A percentile compares a stretch with the other conserved stretches of the same genome.
These are phyloP conservation scores for Nasonia giraulti DNA, from an alignment of 1,140 invertebrate species.

Conservation along the genomic window DNA sequence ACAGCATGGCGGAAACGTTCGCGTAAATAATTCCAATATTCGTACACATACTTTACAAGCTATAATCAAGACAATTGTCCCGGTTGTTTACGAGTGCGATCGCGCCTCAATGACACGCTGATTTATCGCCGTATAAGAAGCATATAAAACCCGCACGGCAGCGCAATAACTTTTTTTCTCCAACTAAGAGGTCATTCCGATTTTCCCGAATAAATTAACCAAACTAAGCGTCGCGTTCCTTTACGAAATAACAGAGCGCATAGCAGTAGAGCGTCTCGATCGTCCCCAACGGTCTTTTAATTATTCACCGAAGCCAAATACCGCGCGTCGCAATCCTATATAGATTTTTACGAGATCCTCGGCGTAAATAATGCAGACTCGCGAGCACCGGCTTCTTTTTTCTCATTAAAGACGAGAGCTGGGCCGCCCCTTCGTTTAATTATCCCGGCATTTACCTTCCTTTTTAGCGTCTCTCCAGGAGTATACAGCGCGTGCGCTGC, in stretches of 20 bases:
- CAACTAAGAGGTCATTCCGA: not conserved
- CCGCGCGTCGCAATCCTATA: not conserved
- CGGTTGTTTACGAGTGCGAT: not conserved
- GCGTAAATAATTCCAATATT: too few relatives aligned
- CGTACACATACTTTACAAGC: too few relatives aligned
- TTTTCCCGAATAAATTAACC: not conserved
- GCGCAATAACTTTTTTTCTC: not conserved
- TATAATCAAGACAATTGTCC: not conserved
- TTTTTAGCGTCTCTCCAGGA: not conserved
- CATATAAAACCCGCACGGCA: too few relatives aligned
- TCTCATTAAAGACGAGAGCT: not conserved
- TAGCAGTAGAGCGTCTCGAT: too few relatives aligned
- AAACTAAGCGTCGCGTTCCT: not conserved
- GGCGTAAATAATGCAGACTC: not conserved
- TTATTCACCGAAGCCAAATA: not conserved
- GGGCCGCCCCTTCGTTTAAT: constrained; percentile 15
- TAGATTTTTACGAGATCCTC: not conserved
- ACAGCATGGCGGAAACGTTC: too few relatives aligned
- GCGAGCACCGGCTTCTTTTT: not conserved
- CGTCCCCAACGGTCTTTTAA: not conserved
- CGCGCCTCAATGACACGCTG: not conserved
- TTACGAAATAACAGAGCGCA: too few relatives aligned
- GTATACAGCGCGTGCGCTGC: not conserved
- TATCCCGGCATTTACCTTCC: not conserved
- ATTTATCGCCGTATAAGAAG: not conserved